Evolutionary conservation across 2,888 invertebrate species (phyloP), one percentile per base, ranked within the genome.

Genomic region (Reticulitermes lucifugus): DNA sequence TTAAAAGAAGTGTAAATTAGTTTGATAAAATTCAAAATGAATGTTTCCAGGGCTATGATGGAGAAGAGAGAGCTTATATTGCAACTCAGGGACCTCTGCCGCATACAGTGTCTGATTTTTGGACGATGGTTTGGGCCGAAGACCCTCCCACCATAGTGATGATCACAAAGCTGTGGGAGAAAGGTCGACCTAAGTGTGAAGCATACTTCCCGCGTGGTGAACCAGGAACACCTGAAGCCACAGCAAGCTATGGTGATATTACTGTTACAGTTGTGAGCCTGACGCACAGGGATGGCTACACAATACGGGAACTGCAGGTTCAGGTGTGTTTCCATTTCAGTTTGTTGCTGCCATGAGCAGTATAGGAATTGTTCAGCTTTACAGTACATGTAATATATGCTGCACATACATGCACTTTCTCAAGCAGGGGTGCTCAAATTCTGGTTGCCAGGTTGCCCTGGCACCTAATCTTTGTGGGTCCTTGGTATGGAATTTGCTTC

Each of bases 31-130:
- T 77, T 41, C n/a, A n/a, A 0, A 35, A 77, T 41, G 6, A 46
- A 79, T 73, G 41, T 86, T 88, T 35, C 90, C 91, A 98, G 98
- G 98, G 98, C 86, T 97, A 97, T 89, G 97, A 98, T 90, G 96
- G 96, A 88, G 95, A 96, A 86, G 95, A 95, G 86, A 95, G 95
- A 89, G 95, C 96, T 79, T 98, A 97, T 91, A 96, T 98, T 86
- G 98, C 98, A 22, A 97, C 98, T 0, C 98, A 98, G 91, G 98
- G 98, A 14, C 98, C 98, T 0, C 93, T 98, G 89, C 93, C 95
- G 43, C 96, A 98, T 90, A 98, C 98, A 0, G 94, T 98, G 83
- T 94, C 93, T 88, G 98, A 98, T 90, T 98, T 98, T 91, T 98
- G 98, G 98, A 93, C 94, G 60, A 97, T 98, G 97, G 94, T 97